Percentiles rank a stretch among this genome's conserved stretches.
phyloP scores from a whole-genome alignment of 2,888 invertebrate genomes.

The Cynaeus angustus region DNA sequence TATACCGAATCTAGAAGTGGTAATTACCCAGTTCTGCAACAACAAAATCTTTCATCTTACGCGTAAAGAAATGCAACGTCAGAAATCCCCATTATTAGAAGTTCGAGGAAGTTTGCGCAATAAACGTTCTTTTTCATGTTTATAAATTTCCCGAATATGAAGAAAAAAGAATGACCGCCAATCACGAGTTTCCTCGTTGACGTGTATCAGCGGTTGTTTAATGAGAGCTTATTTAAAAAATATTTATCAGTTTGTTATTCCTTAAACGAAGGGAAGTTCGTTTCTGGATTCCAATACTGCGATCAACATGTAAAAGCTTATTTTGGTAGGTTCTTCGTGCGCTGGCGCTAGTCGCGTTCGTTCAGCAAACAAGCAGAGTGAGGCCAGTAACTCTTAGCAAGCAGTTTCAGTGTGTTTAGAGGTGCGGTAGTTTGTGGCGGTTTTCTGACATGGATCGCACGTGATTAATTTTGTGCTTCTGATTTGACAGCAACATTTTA shows the following conservation, averaged over 20 bases:
- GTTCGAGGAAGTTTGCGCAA: constrained; percentile 25
- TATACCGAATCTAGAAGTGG: not conserved
- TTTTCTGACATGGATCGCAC: constrained; percentile 59
- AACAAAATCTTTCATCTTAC: not conserved
- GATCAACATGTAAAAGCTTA: constrained; percentile 45
- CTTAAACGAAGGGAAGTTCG: constrained; percentile 15
- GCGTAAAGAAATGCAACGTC: constrained; percentile 2
- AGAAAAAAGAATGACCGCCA: constrained; percentile 18
- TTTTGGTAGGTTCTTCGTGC: constrained; percentile 49
- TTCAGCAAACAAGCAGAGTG: constrained; percentile 48
- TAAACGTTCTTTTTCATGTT: constrained; percentile 16
- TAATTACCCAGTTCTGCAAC: not conserved
- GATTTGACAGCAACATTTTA: constrained; percentile 56
- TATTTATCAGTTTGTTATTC: constrained; percentile 20
- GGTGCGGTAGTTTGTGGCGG: constrained; percentile 50
- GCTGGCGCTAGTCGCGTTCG: constrained; percentile 49
- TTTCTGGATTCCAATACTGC: constrained; percentile 38
- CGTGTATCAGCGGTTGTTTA: too few species aligned
- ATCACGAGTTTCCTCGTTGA: not conserved
- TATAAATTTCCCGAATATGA: not conserved
- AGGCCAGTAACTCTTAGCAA: constrained; percentile 46
- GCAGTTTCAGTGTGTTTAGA: constrained; percentile 46
- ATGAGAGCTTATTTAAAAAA: constrained; percentile 24
- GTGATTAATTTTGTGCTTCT: constrained; percentile 61
- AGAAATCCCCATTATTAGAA: constrained; percentile 23